Evolutionary conservation across 2,888 invertebrate genomes (phyloP), one percentile per base, ranked within the genome.

Genomic region (Helobdella robusta): DNA sequence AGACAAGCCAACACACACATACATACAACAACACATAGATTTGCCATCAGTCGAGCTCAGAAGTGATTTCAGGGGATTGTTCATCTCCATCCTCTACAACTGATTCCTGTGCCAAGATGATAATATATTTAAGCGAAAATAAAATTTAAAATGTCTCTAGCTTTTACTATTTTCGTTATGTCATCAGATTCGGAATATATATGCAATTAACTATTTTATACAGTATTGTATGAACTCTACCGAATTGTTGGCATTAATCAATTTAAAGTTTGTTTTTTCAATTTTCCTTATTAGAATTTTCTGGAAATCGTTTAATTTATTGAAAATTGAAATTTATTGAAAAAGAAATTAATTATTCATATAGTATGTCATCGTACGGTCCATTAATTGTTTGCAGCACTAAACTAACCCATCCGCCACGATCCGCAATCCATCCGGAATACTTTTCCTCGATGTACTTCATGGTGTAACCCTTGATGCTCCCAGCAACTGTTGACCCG

Each of bases 351-450:
- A n/a, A n/a, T n/a, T 15, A 11, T 18, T 15, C 44, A 11, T 15
- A 11, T 44, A 44, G 15, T 18, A 44, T 18, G 15, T 15, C 44
- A 11, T 15, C 44, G 15, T 15, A 15, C 44, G 18, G 15, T 18
- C 11, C 44, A 11, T 15, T 18, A 11, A 44, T 18, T 18, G 44
- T 18, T 18, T 11, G 15, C 44, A 44, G 15, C 18, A 44, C 44
- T 18, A n/a, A n/a, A 64, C 54, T 48, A 20, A 78, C 77, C 77
- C 77, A 78, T 59, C 78, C 78, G 36, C 78, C 78, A 64, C 76
- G 75, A 8, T 74, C 75, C 2, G 76, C 73, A 62, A 78, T 76
- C 77, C 77, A 78, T 18, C 70, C 69, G n/a, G 78, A 77, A 71
- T 75, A 77, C 54, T 71, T 74, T 66, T 77, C 77, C 64, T 74